phyloP scores from a whole-genome alignment of 1,140 invertebrate species.

The Idris sp. region DNA sequence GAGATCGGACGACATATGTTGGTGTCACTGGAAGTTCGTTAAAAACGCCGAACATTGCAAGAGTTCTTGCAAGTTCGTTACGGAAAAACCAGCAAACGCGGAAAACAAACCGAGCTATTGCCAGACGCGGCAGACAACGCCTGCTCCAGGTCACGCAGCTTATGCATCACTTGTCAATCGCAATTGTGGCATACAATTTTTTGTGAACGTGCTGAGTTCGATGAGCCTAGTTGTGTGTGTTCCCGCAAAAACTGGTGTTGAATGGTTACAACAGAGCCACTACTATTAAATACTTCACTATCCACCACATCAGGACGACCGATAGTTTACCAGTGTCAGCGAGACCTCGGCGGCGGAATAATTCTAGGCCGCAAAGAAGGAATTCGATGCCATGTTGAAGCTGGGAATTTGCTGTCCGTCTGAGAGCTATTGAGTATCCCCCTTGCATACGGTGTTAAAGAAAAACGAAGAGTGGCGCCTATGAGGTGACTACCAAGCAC shows the following conservation, averaged over 20 bases:
- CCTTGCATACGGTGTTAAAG: background rate
- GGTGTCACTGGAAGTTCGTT: too few relatives aligned
- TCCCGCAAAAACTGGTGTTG: too few relatives aligned
- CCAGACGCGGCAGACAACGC: too few relatives aligned
- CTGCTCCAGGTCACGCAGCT: too few relatives aligned
- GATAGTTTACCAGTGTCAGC: conserved; percentile 1
- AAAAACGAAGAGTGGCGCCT: background rate
- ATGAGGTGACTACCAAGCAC: background rate
- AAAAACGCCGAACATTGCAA: too few relatives aligned
- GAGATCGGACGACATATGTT: too few relatives aligned
- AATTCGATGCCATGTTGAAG: conserved; percentile 14
- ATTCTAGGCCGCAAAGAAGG: conserved; percentile 4
- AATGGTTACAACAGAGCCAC: background rate
- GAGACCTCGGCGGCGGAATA: background rate
- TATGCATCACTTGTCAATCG: too few relatives aligned
- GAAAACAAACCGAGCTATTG: too few relatives aligned
- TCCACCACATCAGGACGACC: conserved; percentile 2
- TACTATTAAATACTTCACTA: background rate
- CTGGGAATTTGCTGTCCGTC: conserved; percentile 4
- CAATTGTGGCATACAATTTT: too few relatives aligned
- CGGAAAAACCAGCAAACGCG: too few relatives aligned
- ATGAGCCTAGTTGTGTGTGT: background rate
- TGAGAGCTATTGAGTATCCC: background rate
- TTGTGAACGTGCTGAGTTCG: conserved; percentile 66
- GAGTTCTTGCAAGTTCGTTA: too few relatives aligned